These are phyloP conservation scores for Spizaetus ornatus DNA, from an alignment of 2,113 vertebrate species.

Conservation along the genomic window DNA sequence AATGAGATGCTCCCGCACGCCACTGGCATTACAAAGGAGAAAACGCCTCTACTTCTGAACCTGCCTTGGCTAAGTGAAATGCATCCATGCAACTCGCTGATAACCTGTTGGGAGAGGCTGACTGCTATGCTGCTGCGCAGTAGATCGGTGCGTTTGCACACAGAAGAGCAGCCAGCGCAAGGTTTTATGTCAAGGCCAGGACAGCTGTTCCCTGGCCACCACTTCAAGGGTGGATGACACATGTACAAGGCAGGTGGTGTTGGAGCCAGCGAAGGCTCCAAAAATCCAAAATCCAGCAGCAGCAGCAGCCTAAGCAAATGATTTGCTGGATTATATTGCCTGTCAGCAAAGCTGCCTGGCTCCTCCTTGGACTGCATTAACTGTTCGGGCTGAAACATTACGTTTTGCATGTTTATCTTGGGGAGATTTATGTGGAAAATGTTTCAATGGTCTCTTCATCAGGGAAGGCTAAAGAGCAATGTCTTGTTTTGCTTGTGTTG, in stretches of 20 bases:
- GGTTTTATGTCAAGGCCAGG: not conserved
- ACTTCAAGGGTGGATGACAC: not conserved
- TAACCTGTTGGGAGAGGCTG: not conserved
- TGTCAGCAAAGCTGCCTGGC: not conserved
- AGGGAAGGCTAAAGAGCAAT: not conserved
- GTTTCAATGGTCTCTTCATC: not conserved
- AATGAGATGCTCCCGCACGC: not conserved
- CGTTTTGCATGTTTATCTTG: not conserved
- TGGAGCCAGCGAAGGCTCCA: not conserved
- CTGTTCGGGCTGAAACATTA: not conserved
- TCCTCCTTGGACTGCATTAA: not conserved
- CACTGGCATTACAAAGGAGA: not conserved
- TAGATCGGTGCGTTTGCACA: accelerated
- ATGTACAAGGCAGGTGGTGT: not conserved
- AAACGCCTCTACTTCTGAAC: not conserved
- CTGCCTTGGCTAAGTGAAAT: not conserved
- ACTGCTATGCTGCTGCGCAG: accelerated
- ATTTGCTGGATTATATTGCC: not conserved
- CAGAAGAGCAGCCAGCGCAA: not conserved
- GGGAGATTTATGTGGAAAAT: not conserved
- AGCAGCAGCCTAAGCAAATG: not conserved
- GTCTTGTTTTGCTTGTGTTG: not conserved
- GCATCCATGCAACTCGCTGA: not conserved
- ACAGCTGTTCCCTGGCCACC: not conserved
- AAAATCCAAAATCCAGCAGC: not conserved